phyloP scores from a whole-genome alignment of 2,888 invertebrate genomes.

The Drosophila vallismaia region DNA sequence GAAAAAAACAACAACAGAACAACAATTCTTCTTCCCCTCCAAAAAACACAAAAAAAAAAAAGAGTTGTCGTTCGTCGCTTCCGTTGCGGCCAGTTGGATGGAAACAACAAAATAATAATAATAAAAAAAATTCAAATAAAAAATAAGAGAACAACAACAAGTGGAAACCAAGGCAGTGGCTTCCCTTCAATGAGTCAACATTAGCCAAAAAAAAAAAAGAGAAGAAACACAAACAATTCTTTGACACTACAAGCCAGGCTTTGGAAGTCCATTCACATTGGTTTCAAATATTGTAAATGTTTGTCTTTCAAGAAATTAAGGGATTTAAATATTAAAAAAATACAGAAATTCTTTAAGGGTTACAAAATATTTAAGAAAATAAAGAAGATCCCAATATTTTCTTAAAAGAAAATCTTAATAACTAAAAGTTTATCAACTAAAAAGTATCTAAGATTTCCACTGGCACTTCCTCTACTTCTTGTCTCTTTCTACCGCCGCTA shows the following conservation, averaged over 20 bases:
- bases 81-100: constrained; percentile 22
- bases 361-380: background rate
- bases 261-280: constrained; percentile 1
- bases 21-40: constrained; percentile 15
- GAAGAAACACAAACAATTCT: background rate
- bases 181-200: constrained; percentile 69
- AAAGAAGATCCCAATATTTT: no score
- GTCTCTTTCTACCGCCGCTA: background rate
- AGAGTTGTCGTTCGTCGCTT: constrained; percentile 32
- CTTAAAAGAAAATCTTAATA: background rate
- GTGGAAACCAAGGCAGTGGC: constrained; percentile 40
- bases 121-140: constrained; percentile 13
- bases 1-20: constrained; percentile 23
- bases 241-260: background rate
- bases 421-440: background rate
- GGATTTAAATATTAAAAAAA: background rate
- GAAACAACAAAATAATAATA: constrained; percentile 9
- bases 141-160: constrained; percentile 14
- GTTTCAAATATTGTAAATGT: no score
- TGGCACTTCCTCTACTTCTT: background rate
- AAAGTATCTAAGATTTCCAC: background rate
- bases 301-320: no score
- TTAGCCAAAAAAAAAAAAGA: constrained; percentile 40
- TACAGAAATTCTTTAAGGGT: background rate
- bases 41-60: constrained; percentile 15